These are phyloP conservation scores for Corydoras maculifer DNA, from an alignment of 2,113 vertebrate genomes.

Conservation along the genomic window DNA sequence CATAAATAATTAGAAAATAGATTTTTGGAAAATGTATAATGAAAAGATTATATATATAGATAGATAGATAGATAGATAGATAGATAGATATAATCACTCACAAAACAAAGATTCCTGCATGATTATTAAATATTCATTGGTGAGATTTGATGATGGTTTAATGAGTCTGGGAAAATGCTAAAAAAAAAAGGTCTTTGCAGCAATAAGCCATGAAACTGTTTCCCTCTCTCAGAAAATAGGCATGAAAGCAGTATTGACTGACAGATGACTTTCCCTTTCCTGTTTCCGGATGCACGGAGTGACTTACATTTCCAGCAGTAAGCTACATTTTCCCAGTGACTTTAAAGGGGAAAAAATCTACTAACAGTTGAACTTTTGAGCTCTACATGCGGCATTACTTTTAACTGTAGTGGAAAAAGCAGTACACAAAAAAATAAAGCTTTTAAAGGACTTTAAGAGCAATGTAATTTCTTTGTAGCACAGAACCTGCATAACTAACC, in stretches of 20 bases:
- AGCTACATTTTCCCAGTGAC: background rate
- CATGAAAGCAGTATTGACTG: constrained; percentile 1
- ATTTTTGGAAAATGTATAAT: no score
- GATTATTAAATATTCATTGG: background rate
- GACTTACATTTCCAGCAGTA: no score
- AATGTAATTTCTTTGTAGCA: background rate
- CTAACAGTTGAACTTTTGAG: background rate
- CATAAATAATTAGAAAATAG: background rate
- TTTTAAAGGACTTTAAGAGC: background rate
- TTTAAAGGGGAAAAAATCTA: background rate
- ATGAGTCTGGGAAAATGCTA: no score
- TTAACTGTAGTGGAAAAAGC: no score
- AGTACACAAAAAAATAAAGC: background rate
- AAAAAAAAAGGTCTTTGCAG: no score
- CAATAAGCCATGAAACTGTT: background rate
- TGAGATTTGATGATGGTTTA: no score
- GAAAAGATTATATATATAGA: no score
- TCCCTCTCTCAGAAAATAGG: background rate
- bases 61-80: no score
- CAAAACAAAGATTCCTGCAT: background rate
- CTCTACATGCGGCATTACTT: background rate
- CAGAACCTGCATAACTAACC: no score
- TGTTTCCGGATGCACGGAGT: background rate
- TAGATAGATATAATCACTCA: background rate
- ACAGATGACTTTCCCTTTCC: constrained; percentile 1